Evolutionary conservation across 1,140 invertebrate genomes (phyloP).

Genomic region (Schlechtendalia chinensis): DNA sequence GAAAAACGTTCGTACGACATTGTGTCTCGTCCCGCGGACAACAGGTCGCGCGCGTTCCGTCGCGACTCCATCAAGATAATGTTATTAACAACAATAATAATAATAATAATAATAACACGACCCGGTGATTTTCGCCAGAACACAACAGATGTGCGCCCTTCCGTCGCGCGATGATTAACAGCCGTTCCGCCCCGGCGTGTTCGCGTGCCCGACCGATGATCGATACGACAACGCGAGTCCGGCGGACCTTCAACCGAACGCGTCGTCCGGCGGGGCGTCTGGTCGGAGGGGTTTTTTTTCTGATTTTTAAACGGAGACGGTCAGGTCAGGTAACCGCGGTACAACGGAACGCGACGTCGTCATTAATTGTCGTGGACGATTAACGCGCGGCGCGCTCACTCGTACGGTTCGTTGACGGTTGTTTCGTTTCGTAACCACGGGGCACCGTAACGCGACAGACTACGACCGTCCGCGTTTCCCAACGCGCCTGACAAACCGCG

Average conservation of each 20-base stretch:
- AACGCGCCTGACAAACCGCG: background rate
- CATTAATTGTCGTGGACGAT: too few relatives aligned
- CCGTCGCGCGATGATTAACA: slow-evolving; percentile 41
- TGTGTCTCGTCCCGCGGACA: background rate
- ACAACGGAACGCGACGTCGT: too few relatives aligned
- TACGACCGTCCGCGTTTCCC: too few relatives aligned
- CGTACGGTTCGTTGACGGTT: too few relatives aligned
- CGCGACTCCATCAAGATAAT: slow-evolving; percentile 40
- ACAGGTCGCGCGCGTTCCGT: slow-evolving; percentile 43
- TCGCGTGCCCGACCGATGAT: too few relatives aligned
- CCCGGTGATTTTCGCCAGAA: slow-evolving; percentile 36
- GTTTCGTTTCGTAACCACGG: too few relatives aligned
- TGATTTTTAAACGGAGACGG: slow-evolving; percentile 30
- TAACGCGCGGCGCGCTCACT: too few relatives aligned
- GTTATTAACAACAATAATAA: slow-evolving; percentile 48
- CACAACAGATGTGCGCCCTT: slow-evolving; percentile 48
- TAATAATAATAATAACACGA: slow-evolving; percentile 50
- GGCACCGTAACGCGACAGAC: too few relatives aligned
- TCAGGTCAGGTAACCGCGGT: too few relatives aligned
- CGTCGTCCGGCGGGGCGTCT: background rate
- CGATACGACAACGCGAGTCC: slow-evolving; percentile 43
- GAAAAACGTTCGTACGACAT: too few relatives aligned
- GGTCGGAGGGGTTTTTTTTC: background rate
- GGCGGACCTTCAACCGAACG: slow-evolving; percentile 31
- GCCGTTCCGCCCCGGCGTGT: too few relatives aligned